These are phyloP conservation scores for Cyanoliseus patagonus DNA, from an alignment of 2,113 vertebrate genomes.

Conservation along the genomic window DNA sequence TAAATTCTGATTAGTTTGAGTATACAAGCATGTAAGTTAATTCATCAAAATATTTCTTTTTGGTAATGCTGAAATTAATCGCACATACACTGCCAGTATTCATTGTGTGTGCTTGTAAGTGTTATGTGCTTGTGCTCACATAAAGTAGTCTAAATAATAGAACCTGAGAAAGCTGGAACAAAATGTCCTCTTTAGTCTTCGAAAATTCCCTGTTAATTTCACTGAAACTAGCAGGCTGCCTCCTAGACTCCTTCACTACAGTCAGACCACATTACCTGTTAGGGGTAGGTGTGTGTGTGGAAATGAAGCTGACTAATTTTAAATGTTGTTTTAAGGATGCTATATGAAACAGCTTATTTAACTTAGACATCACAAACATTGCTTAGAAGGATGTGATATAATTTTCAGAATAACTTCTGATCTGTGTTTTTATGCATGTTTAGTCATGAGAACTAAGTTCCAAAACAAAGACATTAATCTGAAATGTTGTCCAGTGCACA, in stretches of 20 bases:
- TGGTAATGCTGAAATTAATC: not conserved
- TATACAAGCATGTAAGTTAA: not conserved
- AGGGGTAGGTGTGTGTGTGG: rapidly evolving
- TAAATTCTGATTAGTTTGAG: not conserved
- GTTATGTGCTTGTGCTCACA: not conserved
- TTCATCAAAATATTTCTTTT: not conserved
- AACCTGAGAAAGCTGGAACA: conserved; percentile 1
- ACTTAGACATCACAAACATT: not conserved
- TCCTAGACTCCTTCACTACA: not conserved
- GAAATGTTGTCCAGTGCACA: not conserved
- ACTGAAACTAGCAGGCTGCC: not conserved
- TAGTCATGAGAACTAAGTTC: not conserved
- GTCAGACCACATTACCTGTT: not conserved
- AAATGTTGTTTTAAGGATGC: not conserved
- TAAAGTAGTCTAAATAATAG: not conserved
- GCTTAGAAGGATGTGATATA: not conserved
- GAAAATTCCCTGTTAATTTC: not conserved
- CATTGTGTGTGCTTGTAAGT: not conserved
- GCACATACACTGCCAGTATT: not conserved
- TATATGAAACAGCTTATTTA: not conserved
- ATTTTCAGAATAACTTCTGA: not conserved
- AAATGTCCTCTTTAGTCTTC: not conserved
- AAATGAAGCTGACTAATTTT: not conserved
- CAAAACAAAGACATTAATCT: not conserved
- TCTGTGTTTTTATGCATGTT: not conserved